These are phyloP conservation scores for Baryphthengus martii DNA, from an alignment of 2,113 vertebrate genomes.

Conservation along the genomic window DNA sequence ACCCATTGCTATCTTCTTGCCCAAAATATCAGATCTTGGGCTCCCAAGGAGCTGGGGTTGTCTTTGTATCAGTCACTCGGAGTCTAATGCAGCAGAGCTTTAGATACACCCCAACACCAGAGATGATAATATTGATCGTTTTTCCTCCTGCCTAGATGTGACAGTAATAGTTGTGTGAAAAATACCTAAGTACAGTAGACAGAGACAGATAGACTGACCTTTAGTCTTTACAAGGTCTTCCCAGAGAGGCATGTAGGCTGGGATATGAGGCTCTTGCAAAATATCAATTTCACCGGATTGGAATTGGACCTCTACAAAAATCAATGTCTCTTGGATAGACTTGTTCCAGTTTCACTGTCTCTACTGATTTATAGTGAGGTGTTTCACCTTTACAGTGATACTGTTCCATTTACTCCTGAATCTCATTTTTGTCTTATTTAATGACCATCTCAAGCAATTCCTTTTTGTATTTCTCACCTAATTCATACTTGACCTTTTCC, in stretches of 20 bases:
- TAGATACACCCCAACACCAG: background rate
- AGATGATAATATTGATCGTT: background rate
- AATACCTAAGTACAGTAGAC: background rate
- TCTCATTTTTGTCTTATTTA: conserved; percentile 49
- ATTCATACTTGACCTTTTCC: conserved; percentile 55
- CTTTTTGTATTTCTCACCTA: conserved; percentile 45
- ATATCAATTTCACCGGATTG: background rate
- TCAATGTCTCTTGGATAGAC: background rate
- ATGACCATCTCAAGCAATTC: conserved; percentile 40
- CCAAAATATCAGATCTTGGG: background rate
- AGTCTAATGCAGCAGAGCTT: background rate
- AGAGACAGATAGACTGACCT: background rate
- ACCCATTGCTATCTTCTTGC: background rate
- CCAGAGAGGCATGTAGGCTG: background rate
- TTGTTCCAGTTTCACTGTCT: background rate
- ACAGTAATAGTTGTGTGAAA: background rate
- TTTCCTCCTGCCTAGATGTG: background rate
- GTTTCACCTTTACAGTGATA: conserved; percentile 45
- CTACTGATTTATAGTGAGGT: background rate
- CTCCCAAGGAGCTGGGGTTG: background rate
- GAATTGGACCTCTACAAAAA: background rate
- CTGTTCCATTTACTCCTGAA: conserved; percentile 22
- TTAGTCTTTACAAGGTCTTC: background rate
- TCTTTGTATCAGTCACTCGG: background rate
- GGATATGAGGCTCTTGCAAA: background rate